phyloP scores from a whole-genome alignment of 2,797 vertebrate species.

The Pogonophryne albipinna region DNA sequence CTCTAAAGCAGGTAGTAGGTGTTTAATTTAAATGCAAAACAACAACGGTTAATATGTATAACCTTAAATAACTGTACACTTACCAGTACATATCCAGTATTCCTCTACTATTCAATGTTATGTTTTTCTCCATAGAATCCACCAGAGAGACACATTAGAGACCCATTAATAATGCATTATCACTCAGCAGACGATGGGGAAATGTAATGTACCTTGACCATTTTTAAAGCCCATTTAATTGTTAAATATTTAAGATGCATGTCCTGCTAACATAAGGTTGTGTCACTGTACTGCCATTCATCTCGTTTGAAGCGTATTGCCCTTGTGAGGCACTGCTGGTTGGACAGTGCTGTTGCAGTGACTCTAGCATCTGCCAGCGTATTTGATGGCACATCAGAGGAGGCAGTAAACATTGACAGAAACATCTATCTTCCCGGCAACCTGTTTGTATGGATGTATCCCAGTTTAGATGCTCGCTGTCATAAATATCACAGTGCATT shows the following conservation, averaged over 20 bases:
- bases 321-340: conserved; percentile 37
- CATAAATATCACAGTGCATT: conserved; percentile 42
- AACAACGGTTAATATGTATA: conserved; percentile 28
- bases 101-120: conserved; percentile 36
- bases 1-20: conserved; percentile 36
- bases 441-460: conserved; percentile 61
- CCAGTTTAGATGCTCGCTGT: conserved; percentile 43
- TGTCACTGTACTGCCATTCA: conserved; percentile 44
- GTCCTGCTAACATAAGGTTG: conserved; percentile 52
- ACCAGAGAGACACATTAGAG: background rate
- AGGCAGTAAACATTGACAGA: conserved; percentile 71
- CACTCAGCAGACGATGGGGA: conserved; percentile 38
- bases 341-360: conserved; percentile 30
- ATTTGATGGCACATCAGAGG: conserved; percentile 69
- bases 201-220: conserved; percentile 47
- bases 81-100: background rate
- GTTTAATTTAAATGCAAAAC: conserved; percentile 44
- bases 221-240: conserved; percentile 46
- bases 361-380: conserved; percentile 58
- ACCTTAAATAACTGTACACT: conserved; percentile 6
- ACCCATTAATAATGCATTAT: conserved; percentile 62
- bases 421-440: conserved; percentile 63
- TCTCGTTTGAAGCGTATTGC: conserved; percentile 49
- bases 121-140: conserved; percentile 14
- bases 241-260: conserved; percentile 64